Conservation (phyloP, 2,113 vertebrate species). For the Octodon degus region DNA sequence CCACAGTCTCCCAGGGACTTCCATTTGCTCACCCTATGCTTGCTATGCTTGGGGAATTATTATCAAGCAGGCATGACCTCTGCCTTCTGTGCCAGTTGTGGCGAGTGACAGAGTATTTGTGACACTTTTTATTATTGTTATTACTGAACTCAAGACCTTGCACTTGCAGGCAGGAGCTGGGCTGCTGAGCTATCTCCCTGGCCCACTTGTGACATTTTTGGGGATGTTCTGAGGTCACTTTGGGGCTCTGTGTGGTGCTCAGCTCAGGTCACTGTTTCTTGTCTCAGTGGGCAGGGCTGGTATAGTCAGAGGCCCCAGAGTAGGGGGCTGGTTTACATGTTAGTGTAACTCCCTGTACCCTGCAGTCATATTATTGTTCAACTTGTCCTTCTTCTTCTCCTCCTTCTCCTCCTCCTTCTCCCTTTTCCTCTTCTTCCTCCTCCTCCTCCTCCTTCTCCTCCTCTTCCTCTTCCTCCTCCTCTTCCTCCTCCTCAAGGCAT, state of each 20-base stretch:
- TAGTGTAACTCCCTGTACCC: not conserved
- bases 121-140: not conserved
- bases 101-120: not conserved
- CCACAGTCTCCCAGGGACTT: not conserved
- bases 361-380: not conserved
- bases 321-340: not conserved
- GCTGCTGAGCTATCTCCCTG: too few relatives aligned
- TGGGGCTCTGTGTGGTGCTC: not conserved
- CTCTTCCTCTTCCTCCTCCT: not conserved
- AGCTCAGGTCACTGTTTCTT: not conserved
- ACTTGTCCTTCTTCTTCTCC: not conserved
- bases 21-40: not conserved
- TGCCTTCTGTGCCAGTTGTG: not conserved
- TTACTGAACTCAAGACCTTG: too few relatives aligned
- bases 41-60: not conserved
- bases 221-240: not conserved
- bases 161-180: too few relatives aligned
- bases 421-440: too few relatives aligned
- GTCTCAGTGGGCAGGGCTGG: not conserved
- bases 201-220: too few relatives aligned
- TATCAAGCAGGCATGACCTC: not conserved
- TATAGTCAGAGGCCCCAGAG: not conserved
- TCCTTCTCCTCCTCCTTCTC: too few relatives aligned
- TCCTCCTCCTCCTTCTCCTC: too few relatives aligned
- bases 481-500: not conserved